Conservation (phyloP, 2,113 vertebrate species). For the Stigmatopora nigra region DNA sequence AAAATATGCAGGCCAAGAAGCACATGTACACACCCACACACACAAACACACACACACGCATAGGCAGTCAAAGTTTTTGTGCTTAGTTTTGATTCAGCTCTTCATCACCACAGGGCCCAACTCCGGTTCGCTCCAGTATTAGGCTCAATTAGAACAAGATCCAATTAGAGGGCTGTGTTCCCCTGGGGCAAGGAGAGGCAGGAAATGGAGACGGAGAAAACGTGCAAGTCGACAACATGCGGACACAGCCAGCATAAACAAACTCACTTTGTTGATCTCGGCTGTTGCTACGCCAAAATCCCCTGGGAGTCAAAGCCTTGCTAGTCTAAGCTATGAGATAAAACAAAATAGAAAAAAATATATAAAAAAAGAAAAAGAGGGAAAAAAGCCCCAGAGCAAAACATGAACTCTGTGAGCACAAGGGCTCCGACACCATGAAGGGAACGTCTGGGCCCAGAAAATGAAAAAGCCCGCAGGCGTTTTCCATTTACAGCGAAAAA, state of each 20-base stretch:
- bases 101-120: constrained; percentile 88
- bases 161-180: constrained; percentile 98
- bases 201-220: constrained; percentile 98
- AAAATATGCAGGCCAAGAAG: constrained; percentile 17
- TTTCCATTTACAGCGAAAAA: constrained; percentile 99
- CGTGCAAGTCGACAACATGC: constrained; percentile 98
- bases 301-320: constrained; percentile 97
- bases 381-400: constrained; percentile 80
- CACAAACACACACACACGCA: constrained; percentile 33
- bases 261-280: constrained; percentile 99
- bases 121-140: constrained; percentile 99
- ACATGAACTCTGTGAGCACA: constrained; percentile 99
- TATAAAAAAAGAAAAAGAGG: constrained; percentile 10
- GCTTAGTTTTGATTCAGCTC: constrained; percentile 97
- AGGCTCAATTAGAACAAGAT: constrained; percentile 99
- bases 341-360: constrained; percentile 67
- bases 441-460: constrained; percentile 99
- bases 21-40: constrained; percentile 16
- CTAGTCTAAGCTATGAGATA: constrained; percentile 99
- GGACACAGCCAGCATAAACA: constrained; percentile 98
- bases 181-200: constrained; percentile 97
- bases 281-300: constrained; percentile 97
- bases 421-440: constrained; percentile 99
- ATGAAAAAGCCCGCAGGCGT: constrained; percentile 97
- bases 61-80: constrained; percentile 74